Evolutionary conservation across 1,140 invertebrate species (phyloP).

Genomic region (Forficula auricularia): DNA sequence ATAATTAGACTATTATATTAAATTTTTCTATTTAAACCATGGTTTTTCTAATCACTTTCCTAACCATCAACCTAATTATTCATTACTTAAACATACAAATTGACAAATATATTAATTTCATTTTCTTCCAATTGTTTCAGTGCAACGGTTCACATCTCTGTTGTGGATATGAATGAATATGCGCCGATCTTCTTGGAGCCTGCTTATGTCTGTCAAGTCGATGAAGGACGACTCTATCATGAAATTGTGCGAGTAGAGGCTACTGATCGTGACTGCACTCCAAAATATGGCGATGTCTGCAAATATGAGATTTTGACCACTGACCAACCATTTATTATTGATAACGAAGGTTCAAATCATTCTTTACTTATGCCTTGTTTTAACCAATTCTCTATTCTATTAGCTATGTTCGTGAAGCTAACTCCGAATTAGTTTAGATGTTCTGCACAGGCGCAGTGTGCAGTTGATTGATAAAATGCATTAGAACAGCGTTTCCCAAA

Average conservation of each 20-base stretch:
- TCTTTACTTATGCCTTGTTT: not conserved
- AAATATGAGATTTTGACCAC: constrained; percentile 84
- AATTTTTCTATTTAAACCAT: too few species aligned
- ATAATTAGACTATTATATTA: too few species aligned
- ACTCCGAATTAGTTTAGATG: too few species aligned
- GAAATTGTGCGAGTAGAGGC: constrained; percentile 81
- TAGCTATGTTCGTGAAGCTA: too few species aligned
- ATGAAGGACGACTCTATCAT: constrained; percentile 77
- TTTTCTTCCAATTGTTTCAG: constrained; percentile 34
- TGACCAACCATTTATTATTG: constrained; percentile 81
- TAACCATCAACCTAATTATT: too few species aligned
- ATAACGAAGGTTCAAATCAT: constrained; percentile 54
- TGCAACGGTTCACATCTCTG: constrained; percentile 84
- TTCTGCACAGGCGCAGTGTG: too few species aligned
- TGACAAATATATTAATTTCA: too few species aligned
- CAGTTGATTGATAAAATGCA: too few species aligned
- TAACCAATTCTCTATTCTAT: not conserved
- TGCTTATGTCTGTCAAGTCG: constrained; percentile 75
- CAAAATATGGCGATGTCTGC: constrained; percentile 83
- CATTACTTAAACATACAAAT: too few species aligned
- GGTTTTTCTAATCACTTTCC: too few species aligned
- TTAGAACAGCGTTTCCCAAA: too few species aligned
- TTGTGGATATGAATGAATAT: constrained; percentile 88
- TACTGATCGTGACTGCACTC: constrained; percentile 76
- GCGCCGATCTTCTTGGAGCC: constrained; percentile 73